Evolutionary conservation across 2,888 invertebrate genomes (phyloP), one percentile per base, ranked within the genome.

Genomic region (Zaprionus obscuricornis): DNA sequence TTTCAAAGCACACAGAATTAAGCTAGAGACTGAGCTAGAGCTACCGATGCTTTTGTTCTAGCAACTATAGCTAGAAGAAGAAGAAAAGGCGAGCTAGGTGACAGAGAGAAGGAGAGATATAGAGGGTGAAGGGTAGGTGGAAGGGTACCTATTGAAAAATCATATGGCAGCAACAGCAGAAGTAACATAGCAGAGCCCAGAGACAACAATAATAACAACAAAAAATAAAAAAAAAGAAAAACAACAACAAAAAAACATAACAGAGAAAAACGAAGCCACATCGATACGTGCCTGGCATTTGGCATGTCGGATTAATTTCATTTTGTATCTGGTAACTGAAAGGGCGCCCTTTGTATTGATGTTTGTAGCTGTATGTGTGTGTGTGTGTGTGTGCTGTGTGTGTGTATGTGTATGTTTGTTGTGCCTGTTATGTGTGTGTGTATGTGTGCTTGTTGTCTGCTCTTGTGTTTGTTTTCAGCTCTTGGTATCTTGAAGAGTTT

Each of bases 231-330:
- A 11, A 36, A 31, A 34, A 36, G 42, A 54, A 8, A 50, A 37
- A 60, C 55, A 50, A 66, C 39, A 68, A 66, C 54, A 69, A 57
- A 66, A 57, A 71, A 73, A 77, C 63, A 74, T 50, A 75, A 64
- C 60, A 60, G 49, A 57, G 55, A 51, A 54, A 77, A 64, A 64
- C 67, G 78, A 67, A 77, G 74, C 69, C 67, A 67, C 81, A 78
- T 72, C 43, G 75, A 74, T 77, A 87, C 87, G 87, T 87, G 87
- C 87, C 60, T 68, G 67, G 87, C 79, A 87, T 87, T 70, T 78
- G 68, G 71, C 72, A 86, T 77, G 55, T 60, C 66, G 81, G 87
- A 87, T 87, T 87, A 87, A 87, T 86, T 87, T 84, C 85, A 84
- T 87, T 83, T 79, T 52, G 50, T 68, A 64, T 46, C 51, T 62